Evolutionary conservation across 2,888 invertebrate species (phyloP), one percentile per base, ranked within the genome.

Genomic region (Palloptera scutellata): DNA sequence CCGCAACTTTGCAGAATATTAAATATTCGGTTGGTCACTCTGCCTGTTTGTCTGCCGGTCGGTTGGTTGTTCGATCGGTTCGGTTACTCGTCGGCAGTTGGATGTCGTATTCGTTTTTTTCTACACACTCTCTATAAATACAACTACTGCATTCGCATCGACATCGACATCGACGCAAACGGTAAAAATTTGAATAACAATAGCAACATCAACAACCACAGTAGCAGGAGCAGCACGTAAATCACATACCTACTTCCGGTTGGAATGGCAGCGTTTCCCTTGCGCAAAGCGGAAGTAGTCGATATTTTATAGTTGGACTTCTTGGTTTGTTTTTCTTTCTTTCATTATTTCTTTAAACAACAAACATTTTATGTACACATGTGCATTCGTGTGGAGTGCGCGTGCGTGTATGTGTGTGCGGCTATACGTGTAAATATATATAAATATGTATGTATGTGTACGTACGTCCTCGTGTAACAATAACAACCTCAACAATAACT

Each of bases 161-260:
- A n/a, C n/a, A n/a, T n/a, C n/a, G n/a, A n/a, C n/a, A n/a, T n/a
- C n/a, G n/a, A n/a, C n/a, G n/a, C n/a, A n/a, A n/a, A n/a, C n/a
- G n/a, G 6, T 30, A 30, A 30, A 30, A 30, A 30, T 30, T 30
- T 30, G 2, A 4, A 30, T 30, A 30, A 30, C 30, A 6, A 30
- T 30, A 30, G 30, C 30, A 30, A 30, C 30, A 30, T 4, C 30
- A 30, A 6, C 30, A 30, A 30, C 55, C 55, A 64, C 55, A 57
- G 57, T 55, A 64, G 48, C 40, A 40, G 11, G 30, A 64, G 64
- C 57, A 64, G 66, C 69, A 72, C 70, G 72, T 72, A 73, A 73
- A 73, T 73, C 70, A 72, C 66, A 70, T 67, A 68, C 67, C 69
- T 63, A 72, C 72, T 73, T 73, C 73, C 73, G 73, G 69, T 73